phyloP scores from a whole-genome alignment of 2,113 vertebrate species.

The Sapayoa aenigma region DNA sequence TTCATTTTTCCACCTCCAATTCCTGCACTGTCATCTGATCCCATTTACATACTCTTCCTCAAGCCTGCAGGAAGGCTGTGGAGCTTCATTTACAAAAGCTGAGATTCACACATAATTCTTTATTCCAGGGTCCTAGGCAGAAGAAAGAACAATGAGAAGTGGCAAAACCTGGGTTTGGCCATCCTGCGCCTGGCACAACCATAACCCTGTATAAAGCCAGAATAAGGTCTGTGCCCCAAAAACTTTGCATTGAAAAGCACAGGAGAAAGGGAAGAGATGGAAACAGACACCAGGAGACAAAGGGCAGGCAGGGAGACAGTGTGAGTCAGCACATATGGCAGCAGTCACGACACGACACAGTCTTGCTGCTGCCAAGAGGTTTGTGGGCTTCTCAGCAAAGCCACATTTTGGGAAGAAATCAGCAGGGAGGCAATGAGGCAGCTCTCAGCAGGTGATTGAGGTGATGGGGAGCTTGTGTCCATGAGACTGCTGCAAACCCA shows the following conservation, averaged over 20 bases:
- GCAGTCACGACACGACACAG: neutral
- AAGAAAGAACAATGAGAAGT: neutral
- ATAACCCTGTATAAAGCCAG: neutral
- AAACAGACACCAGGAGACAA: neutral
- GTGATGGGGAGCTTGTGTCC: neutral
- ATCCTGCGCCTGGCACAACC: neutral
- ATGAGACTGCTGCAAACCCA: neutral
- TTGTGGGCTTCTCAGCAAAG: neutral
- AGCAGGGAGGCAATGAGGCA: neutral
- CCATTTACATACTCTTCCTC: neutral
- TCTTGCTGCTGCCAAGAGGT: neutral
- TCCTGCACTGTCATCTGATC: neutral
- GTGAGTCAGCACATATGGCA: constrained; percentile 42
- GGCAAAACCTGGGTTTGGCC: neutral
- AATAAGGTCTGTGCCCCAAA: neutral
- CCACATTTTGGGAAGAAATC: neutral
- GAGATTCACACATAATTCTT: neutral
- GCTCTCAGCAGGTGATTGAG: neutral
- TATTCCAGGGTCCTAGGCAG: neutral
- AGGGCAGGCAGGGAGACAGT: neutral
- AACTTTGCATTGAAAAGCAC: neutral
- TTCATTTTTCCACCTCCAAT: neutral
- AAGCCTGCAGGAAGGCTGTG: neutral
- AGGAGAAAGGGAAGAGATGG: neutral
- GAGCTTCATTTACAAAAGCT: neutral